phyloP scores from a whole-genome alignment of 2,888 invertebrate genomes.

The Amiota communis region DNA sequence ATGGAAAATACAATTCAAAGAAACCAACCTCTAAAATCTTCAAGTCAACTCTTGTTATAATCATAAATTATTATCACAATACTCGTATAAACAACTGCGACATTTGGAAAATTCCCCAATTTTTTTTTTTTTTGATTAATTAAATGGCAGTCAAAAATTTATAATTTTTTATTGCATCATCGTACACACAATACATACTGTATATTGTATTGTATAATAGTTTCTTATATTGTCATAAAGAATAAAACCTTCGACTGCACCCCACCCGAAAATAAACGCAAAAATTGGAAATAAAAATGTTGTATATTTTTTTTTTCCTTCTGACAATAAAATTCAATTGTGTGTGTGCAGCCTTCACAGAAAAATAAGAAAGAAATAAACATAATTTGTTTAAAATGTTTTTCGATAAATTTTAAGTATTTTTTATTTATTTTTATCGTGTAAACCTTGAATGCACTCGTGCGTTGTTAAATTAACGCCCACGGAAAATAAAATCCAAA shows the following conservation, averaged over 20 bases:
- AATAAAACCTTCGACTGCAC: constrained; percentile 8
- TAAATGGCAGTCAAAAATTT: too few species aligned
- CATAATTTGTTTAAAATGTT: not conserved
- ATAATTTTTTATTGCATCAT: too few species aligned
- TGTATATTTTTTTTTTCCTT: not conserved
- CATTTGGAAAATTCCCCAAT: too few species aligned
- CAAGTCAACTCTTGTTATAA: too few species aligned
- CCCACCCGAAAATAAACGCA: not conserved
- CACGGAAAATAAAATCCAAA: not conserved
- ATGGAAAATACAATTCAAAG: too few species aligned
- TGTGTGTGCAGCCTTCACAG: not conserved
- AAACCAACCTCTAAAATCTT: too few species aligned
- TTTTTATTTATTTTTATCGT: not conserved
- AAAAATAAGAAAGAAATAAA: not conserved
- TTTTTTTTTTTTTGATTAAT: too few species aligned
- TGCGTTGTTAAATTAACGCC: not conserved
- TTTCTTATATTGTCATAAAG: not conserved
- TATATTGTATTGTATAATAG: too few species aligned
- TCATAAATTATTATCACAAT: too few species aligned
- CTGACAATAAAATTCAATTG: constrained; percentile 6
- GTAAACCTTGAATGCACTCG: constrained; percentile 13
- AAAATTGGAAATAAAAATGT: too few species aligned
- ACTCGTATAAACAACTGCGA: too few species aligned
- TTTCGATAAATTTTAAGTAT: not conserved
- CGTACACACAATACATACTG: too few species aligned